Percentiles rank a stretch among this genome's conserved stretches.
phyloP scores from a whole-genome alignment of 2,797 vertebrate genomes.

The Odontamblyopus rebecca region DNA sequence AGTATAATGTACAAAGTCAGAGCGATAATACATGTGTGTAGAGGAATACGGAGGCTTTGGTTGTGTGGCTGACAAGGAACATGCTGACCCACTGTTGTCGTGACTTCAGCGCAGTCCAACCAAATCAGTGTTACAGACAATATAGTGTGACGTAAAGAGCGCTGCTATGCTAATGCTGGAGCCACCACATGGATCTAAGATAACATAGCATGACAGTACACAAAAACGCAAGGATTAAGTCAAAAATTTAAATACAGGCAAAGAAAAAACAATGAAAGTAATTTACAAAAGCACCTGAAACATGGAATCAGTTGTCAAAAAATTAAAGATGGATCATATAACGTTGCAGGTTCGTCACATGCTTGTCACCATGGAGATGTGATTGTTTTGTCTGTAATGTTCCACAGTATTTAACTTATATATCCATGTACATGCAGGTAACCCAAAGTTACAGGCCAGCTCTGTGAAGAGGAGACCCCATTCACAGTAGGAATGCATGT shows the following conservation, averaged over 20 bases:
- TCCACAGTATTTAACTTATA: no score
- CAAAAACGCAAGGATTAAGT: neutral
- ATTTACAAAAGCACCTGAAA: neutral
- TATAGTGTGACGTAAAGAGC: slow-evolving; percentile 18
- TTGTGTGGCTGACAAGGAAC: slow-evolving; percentile 38
- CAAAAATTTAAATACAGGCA: neutral
- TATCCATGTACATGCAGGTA: no score
- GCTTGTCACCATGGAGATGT: no score
- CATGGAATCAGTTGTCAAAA: neutral
- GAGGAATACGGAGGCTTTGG: slow-evolving; percentile 1
- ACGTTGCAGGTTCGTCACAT: no score
- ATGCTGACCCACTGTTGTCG: slow-evolving; percentile 51
- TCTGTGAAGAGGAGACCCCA: no score
- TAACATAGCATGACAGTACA: slow-evolving; percentile 7
- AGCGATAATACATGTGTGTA: neutral
- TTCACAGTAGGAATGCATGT: neutral
- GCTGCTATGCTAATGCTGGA: slow-evolving; percentile 29
- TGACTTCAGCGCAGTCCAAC: slow-evolving; percentile 54
- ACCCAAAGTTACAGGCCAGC: no score
- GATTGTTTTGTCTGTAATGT: no score
- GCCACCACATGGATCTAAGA: slow-evolving; percentile 15
- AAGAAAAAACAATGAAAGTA: neutral
- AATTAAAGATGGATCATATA: neutral
- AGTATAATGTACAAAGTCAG: slow-evolving; percentile 8
- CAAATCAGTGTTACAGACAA: slow-evolving; percentile 49